Conservation (phyloP, 2,797 vertebrate genomes). For the Rhinophrynus dorsalis region DNA sequence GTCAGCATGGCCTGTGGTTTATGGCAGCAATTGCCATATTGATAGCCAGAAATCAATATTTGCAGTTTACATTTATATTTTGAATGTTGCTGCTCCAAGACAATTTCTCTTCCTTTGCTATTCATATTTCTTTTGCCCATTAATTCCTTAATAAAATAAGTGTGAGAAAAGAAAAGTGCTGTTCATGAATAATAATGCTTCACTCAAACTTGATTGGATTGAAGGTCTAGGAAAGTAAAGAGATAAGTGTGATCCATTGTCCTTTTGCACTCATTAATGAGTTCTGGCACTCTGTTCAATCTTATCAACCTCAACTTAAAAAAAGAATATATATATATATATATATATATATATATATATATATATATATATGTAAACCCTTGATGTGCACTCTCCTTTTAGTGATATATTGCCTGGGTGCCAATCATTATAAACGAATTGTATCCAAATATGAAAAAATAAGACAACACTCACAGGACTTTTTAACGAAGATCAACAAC, state of each 20-base stretch:
- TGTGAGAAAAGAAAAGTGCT: constrained; percentile 56
- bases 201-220: constrained; percentile 48
- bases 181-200: constrained; percentile 51
- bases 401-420: too few relatives aligned
- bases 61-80: constrained; percentile 60
- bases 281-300: constrained; percentile 6
- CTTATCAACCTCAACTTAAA: too few relatives aligned
- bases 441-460: too few relatives aligned
- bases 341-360: too few relatives aligned
- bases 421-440: too few relatives aligned
- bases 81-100: constrained; percentile 55
- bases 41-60: constrained; percentile 59
- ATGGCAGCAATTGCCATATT: constrained; percentile 55
- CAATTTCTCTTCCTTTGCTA: constrained; percentile 57
- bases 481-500: too few relatives aligned
- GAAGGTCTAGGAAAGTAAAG: constrained; percentile 40
- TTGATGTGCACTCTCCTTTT: too few relatives aligned
- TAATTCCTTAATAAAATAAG: constrained; percentile 50
- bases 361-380: too few relatives aligned
- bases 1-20: constrained; percentile 57
- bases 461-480: too few relatives aligned
- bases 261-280: constrained; percentile 30
- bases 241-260: constrained; percentile 42
- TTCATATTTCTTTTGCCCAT: constrained; percentile 47
- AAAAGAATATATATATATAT: too few relatives aligned